Percentiles rank a stretch among this genome's conserved stretches.
phyloP scores from a whole-genome alignment of 2,888 invertebrate genomes.

The Tholera decimalis region DNA sequence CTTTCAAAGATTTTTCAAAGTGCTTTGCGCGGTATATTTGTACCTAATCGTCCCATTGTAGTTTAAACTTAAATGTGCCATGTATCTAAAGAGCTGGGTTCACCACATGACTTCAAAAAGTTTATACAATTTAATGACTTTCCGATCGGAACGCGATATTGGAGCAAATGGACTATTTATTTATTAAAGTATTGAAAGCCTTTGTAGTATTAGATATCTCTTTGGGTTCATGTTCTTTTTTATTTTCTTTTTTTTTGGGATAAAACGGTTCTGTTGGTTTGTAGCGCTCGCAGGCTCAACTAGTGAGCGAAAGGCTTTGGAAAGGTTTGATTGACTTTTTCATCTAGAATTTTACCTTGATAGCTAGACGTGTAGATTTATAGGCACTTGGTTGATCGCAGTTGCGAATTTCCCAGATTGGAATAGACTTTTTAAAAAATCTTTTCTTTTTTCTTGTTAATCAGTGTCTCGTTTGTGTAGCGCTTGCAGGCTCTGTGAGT shows the following conservation, averaged over 20 bases:
- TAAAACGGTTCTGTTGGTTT: background rate
- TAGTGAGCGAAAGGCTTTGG: too few relatives aligned
- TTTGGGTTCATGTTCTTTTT: background rate
- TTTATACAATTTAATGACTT: slow-evolving; percentile 22
- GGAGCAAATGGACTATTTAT: slow-evolving; percentile 12
- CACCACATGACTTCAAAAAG: slow-evolving; percentile 25
- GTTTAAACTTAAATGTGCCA: slow-evolving; percentile 21
- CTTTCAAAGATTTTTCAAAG: background rate
- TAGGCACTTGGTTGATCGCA: too few relatives aligned
- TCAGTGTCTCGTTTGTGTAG: too few relatives aligned
- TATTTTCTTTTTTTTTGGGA: background rate
- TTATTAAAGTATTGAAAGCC: background rate
- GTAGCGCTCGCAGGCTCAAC: too few relatives aligned
- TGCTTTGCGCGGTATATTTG: background rate
- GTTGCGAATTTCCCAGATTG: too few relatives aligned
- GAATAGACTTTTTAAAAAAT: too few relatives aligned
- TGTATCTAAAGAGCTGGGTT: slow-evolving; percentile 2
- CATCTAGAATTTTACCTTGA: too few relatives aligned
- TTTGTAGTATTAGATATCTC: background rate
- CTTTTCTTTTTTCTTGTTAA: too few relatives aligned
- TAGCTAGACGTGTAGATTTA: too few relatives aligned
- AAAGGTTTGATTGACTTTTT: too few relatives aligned
- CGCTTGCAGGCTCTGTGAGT: too few relatives aligned
- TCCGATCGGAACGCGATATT: slow-evolving; percentile 10
- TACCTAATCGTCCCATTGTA: background rate